phyloP scores from a whole-genome alignment of 2,888 invertebrate species.

The Ernsta delagoae region DNA sequence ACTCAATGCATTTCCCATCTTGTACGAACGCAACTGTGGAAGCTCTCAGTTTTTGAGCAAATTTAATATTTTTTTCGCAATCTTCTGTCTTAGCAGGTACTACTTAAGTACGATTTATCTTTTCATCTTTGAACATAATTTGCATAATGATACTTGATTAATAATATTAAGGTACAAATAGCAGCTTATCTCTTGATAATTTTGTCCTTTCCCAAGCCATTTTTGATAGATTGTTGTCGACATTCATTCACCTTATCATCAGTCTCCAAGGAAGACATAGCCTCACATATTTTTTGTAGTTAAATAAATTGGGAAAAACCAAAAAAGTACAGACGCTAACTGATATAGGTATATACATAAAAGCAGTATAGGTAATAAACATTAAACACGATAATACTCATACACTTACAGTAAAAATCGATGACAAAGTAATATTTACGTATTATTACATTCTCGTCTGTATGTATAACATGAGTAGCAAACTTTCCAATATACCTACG shows the following conservation, averaged over 20 bases:
- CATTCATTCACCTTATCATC: constrained; percentile 27
- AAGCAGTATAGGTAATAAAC: constrained; percentile 34
- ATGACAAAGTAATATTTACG: constrained; percentile 46
- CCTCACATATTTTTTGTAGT: constrained; percentile 38
- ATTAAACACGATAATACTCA: constrained; percentile 31
- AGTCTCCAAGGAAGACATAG: constrained; percentile 46
- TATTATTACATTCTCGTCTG: constrained; percentile 58
- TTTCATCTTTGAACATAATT: constrained; percentile 40
- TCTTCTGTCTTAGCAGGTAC: no score
- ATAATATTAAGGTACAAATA: constrained; percentile 36
- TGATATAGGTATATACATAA: constrained; percentile 17
- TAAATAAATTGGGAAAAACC: constrained; percentile 49
- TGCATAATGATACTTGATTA: constrained; percentile 16
- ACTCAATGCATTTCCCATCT: constrained; percentile 19
- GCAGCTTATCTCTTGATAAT: constrained; percentile 27
- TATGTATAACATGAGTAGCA: constrained; percentile 44
- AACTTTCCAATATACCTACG: constrained; percentile 48
- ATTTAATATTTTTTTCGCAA: constrained; percentile 47
- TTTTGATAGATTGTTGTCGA: neutral
- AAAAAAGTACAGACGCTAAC: constrained; percentile 52
- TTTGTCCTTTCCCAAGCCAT: constrained; percentile 22
- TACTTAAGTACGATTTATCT: constrained; percentile 40
- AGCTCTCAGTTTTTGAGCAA: constrained; percentile 76
- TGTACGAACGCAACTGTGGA: constrained; percentile 47
- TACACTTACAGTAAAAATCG: constrained; percentile 29